These are phyloP conservation scores for Chiridota heheva DNA, from an alignment of 35 echinoderm and acorn worm genomes.

Conservation along the genomic window DNA sequence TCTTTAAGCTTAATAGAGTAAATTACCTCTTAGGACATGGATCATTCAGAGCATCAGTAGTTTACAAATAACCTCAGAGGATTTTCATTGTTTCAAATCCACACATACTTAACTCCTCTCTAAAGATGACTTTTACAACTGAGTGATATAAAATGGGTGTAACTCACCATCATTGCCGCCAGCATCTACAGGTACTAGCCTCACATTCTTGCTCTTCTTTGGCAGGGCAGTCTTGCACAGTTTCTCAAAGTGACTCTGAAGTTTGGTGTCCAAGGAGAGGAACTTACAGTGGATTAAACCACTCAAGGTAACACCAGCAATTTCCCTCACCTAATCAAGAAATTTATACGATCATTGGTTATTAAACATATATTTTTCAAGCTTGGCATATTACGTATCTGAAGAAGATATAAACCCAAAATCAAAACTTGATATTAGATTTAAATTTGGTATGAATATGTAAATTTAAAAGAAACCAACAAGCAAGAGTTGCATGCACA, in stretches of 20 bases:
- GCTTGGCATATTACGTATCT: neutral
- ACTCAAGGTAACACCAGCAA: conserved; percentile 85
- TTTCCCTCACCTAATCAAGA: conserved; percentile 74
- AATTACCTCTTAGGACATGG: too few species aligned
- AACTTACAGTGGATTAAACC: conserved; percentile 92
- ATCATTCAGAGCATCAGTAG: too few species aligned
- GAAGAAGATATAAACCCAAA: neutral
- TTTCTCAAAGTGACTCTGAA: conserved; percentile 89
- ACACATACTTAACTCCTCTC: too few species aligned
- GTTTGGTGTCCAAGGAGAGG: conserved; percentile 76
- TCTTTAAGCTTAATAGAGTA: too few species aligned
- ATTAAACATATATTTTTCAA: neutral
- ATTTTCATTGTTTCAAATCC: too few species aligned
- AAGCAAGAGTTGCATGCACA: too few species aligned
- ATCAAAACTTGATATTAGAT: too few species aligned
- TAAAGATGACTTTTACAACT: too few species aligned
- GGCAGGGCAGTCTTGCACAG: conserved; percentile 86
- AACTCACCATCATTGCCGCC: conserved; percentile 48
- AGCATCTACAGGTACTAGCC: conserved; percentile 22
- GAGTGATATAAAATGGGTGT: neutral
- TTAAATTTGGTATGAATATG: too few species aligned
- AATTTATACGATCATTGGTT: neutral
- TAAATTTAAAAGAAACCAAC: too few species aligned
- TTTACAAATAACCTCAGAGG: too few species aligned
- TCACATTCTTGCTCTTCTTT: conserved; percentile 42